Conservation (phyloP, 2,797 vertebrate genomes). For the Myripristis murdjan region DNA sequence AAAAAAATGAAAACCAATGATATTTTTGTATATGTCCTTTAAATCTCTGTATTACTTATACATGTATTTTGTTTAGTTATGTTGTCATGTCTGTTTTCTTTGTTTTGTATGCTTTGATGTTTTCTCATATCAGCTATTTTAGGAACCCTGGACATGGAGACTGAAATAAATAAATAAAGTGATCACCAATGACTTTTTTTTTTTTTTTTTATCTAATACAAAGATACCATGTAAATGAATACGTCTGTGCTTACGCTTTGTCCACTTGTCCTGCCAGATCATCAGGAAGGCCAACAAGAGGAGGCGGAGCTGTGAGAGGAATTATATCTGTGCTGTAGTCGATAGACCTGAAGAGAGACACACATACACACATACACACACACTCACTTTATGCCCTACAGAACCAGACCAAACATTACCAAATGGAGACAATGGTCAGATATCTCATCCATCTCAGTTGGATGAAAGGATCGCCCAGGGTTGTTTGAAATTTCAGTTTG, state of each 20-base stretch:
- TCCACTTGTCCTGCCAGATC: conserved; percentile 56
- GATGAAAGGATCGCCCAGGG: conserved; percentile 51
- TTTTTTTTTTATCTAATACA: too few relatives aligned
- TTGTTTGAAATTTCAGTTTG: conserved; percentile 48
- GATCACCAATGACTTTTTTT: too few relatives aligned
- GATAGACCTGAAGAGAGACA: conserved; percentile 71
- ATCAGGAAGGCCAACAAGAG: conserved; percentile 65
- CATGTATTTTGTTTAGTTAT: too few relatives aligned
- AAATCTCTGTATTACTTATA: too few relatives aligned
- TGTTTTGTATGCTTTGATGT: too few relatives aligned
- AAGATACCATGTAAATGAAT: conserved; percentile 1
- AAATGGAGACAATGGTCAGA: conserved; percentile 35
- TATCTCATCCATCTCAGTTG: conserved; percentile 31
- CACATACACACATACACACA: conserved; percentile 42
- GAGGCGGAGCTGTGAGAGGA: conserved; percentile 66
- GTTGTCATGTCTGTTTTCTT: too few relatives aligned
- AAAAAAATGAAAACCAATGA: too few relatives aligned
- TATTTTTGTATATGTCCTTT: too few relatives aligned
- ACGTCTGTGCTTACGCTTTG: conserved; percentile 65
- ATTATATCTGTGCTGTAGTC: conserved; percentile 73
- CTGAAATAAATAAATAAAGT: too few relatives aligned
- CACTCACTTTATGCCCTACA: conserved; percentile 18
- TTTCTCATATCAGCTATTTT: too few relatives aligned
- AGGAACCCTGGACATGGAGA: too few relatives aligned
- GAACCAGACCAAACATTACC: conserved; percentile 35